Conservation (phyloP, 2,113 vertebrate genomes). For the Sander lucioperca region DNA sequence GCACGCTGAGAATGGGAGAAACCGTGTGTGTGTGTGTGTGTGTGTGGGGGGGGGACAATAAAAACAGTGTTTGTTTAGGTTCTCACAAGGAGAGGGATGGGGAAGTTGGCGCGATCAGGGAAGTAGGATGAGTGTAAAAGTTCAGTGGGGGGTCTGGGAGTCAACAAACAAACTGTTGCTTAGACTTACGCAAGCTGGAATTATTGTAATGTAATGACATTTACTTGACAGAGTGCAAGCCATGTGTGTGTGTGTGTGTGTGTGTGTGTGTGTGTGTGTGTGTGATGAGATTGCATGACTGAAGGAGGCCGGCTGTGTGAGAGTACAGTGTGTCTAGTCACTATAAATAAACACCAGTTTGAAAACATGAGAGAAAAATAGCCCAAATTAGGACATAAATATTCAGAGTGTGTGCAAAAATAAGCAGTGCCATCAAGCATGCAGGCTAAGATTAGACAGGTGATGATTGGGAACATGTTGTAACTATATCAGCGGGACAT, state of each 20-base stretch:
- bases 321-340: conserved; percentile 53
- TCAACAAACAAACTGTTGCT: conserved; percentile 65
- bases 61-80: conserved; percentile 72
- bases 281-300: conserved; percentile 39
- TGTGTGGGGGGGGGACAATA: conserved; percentile 47
- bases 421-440: conserved; percentile 40
- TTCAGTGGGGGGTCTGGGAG: conserved; percentile 59
- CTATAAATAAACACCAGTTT: conserved; percentile 65
- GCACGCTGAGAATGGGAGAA: conserved; percentile 42
- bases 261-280: conserved; percentile 26
- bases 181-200: conserved; percentile 45
- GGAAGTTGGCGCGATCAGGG: conserved; percentile 48
- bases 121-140: conserved; percentile 59
- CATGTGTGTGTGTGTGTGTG: conserved; percentile 14
- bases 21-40: not conserved
- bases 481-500: conserved; percentile 8
- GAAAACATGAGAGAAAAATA: conserved; percentile 62
- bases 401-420: conserved; percentile 60
- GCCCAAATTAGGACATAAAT: conserved; percentile 61
- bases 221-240: conserved; percentile 29
- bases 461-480: conserved; percentile 31
- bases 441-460: conserved; percentile 49
- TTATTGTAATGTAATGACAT: conserved; percentile 51
- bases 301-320: conserved; percentile 43
- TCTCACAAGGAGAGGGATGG: conserved; percentile 59